A percentile compares a stretch with the other conserved stretches of the same genome.
These are phyloP conservation scores for Exephanes ischioxanthus DNA, from an alignment of 2,888 invertebrate genomes.

Conservation along the genomic window DNA sequence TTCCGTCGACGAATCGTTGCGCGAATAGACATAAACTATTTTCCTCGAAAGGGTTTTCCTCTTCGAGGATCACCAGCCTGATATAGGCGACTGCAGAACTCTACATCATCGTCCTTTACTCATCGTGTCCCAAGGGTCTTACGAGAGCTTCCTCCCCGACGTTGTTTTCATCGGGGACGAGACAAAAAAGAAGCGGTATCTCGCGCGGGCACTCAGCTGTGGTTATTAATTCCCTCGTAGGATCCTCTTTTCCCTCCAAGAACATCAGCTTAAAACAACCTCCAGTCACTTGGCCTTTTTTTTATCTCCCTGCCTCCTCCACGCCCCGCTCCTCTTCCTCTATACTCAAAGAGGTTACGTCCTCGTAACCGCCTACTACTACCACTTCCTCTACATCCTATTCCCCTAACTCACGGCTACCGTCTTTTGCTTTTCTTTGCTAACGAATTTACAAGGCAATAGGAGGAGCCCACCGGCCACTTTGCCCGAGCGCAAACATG, in stretches of 20 bases:
- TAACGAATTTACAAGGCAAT: conserved; percentile 29
- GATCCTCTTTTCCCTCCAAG: conserved; percentile 46
- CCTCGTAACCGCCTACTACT: conserved; percentile 16
- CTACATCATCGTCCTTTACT: not conserved
- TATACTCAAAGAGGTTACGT: conserved; percentile 37
- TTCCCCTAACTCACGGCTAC: conserved; percentile 10
- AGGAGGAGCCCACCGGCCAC: not conserved
- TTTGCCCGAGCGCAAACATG: conserved; percentile 32
- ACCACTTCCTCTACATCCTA: conserved; percentile 8
- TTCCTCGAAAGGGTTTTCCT: not conserved
- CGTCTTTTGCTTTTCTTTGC: not conserved
- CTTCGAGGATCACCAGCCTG: not conserved
- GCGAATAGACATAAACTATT: not conserved
- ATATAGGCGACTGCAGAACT: not conserved
- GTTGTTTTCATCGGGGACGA: conserved; percentile 3
- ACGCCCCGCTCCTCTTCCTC: conserved; percentile 1
- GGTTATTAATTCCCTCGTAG: conserved; percentile 59
- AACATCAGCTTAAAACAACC: conserved; percentile 61
- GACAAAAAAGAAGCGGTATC: conserved; percentile 30
- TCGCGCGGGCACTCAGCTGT: conserved; percentile 52
- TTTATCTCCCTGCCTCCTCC: not conserved
- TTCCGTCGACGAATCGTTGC: not conserved
- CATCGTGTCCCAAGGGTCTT: conserved; percentile 26
- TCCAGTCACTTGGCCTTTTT: conserved; percentile 24
- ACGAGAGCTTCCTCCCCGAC: conserved; percentile 12